Evolutionary conservation across 2,888 invertebrate species (phyloP), one percentile per base, ranked within the genome.

Genomic region (Geotrupes spiniger): DNA sequence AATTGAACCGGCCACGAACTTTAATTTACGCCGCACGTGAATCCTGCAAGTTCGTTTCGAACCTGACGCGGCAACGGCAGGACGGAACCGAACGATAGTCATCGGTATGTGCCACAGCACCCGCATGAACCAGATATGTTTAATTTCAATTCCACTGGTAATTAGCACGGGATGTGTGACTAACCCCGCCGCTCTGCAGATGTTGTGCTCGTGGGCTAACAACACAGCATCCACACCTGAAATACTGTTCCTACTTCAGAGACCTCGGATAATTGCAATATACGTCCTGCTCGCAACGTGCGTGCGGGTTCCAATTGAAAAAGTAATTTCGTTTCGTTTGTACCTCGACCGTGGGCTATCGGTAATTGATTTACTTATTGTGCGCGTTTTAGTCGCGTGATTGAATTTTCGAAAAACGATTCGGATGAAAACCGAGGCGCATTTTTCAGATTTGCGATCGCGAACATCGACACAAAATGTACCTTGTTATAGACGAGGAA

Each of bases 41-140:
- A 15, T 33, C 14, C 33, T 9, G 12, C 15, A 33, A 33, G 33
- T 33, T 33, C 15, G 8, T 10, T 8, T 6, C 15, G 12, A 33
- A 33, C 8, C 33, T 33, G 33, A 33, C 15, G 33, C 33, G 15
- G 14, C 15, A 15, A 8, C 11, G 33, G 33, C 15, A 14, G 12
- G 11, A 14, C 15, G 33, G 11, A 10, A 9, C 14, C 14, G 33
- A 14, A 10, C 15, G 33, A 33, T 33, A 8, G 33, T 33, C 14
- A 33, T 33, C 33, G 21, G 21, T 21, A 21, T 21, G 21, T 21
- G 11, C 9, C 29, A 11, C 9, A 33, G 11, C 33, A 8, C 33
- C 33, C 33, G 33, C 33, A 33, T 15, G 33, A 33, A 33, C 33
- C 15, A 33, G 33, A 33, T 33, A 33, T 33, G 33, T 33, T 33